Conservation (phyloP, 2,888 invertebrate species). For the Mesorhabditis spiculigera region DNA sequence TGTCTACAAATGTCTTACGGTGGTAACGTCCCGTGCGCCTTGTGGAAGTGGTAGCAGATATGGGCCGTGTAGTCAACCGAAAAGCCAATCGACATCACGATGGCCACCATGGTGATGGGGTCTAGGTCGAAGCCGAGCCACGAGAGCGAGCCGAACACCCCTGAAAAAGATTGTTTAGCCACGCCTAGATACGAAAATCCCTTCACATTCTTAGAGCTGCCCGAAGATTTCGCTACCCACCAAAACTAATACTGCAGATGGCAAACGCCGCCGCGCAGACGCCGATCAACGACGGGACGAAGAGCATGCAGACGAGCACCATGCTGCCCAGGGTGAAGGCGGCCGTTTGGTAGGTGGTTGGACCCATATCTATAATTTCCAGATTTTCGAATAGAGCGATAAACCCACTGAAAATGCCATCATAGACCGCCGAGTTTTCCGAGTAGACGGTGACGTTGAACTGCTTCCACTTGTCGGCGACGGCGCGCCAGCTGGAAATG, state of each 20-base stretch:
- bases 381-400: neutral
- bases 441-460: slow-evolving; percentile 28
- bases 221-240: slow-evolving; percentile 7
- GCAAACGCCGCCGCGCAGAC: slow-evolving; percentile 23
- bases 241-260: slow-evolving; percentile 24
- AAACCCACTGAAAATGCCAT: slow-evolving; percentile 16
- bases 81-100: slow-evolving; percentile 32
- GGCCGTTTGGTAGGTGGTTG: slow-evolving; percentile 17
- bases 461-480: slow-evolving; percentile 20
- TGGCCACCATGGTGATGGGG: slow-evolving; percentile 26
- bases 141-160: slow-evolving; percentile 26
- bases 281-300: slow-evolving; percentile 24
- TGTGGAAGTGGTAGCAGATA: slow-evolving; percentile 28
- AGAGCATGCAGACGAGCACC: slow-evolving; percentile 25
- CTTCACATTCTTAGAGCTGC: neutral
- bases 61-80: slow-evolving; percentile 33
- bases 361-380: slow-evolving; percentile 5
- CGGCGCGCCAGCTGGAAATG: slow-evolving; percentile 18
- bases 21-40: slow-evolving; percentile 14
- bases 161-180: slow-evolving; percentile 8
- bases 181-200: neutral
- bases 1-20: slow-evolving; percentile 2
- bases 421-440: slow-evolving; percentile 27
- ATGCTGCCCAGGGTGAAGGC: slow-evolving; percentile 23
- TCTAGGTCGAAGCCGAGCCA: slow-evolving; percentile 23